These are phyloP conservation scores for Athetis lepigone DNA, from an alignment of 2,888 invertebrate genomes.

Conservation along the genomic window DNA sequence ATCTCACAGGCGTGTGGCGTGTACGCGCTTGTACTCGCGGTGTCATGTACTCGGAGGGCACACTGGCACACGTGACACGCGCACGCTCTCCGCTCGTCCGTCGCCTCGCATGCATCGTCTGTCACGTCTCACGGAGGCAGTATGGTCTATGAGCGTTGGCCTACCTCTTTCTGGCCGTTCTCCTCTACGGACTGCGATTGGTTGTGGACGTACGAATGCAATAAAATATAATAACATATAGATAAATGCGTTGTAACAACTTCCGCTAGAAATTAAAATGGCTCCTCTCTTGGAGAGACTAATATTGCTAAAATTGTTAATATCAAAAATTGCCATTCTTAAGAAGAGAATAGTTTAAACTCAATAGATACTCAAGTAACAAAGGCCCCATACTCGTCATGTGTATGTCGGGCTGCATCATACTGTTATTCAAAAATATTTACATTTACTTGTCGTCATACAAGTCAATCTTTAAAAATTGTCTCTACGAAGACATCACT, in stretches of 20 bases:
- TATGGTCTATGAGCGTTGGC: slow-evolving; percentile 82
- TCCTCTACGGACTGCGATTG: slow-evolving; percentile 91
- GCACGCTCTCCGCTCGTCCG: slow-evolving; percentile 55
- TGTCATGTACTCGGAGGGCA: slow-evolving; percentile 8
- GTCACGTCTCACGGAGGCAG: slow-evolving; percentile 73
- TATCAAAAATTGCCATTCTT: slow-evolving; percentile 85
- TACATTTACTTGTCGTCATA: slow-evolving; percentile 87
- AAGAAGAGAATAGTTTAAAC: slow-evolving; percentile 80
- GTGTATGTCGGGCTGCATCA: slow-evolving; percentile 82
- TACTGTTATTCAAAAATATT: slow-evolving; percentile 85
- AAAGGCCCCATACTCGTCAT: slow-evolving; percentile 87
- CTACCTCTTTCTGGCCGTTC: slow-evolving; percentile 90
- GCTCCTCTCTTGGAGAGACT: slow-evolving; percentile 81
- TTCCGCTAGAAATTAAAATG: slow-evolving; percentile 84
- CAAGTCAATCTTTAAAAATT: slow-evolving; percentile 86
- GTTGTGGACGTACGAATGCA: slow-evolving; percentile 91
- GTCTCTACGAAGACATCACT: slow-evolving; percentile 89
- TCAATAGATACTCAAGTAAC: slow-evolving; percentile 83
- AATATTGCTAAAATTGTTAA: slow-evolving; percentile 73
- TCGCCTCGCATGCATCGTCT: slow-evolving; percentile 74
- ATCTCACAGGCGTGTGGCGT: slow-evolving; percentile 32
- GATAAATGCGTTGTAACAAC: slow-evolving; percentile 89
- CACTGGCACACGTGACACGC: slow-evolving; percentile 26
- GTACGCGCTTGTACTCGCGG: slow-evolving; percentile 26
- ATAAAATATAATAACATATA: slow-evolving; percentile 90